Evolutionary conservation across 2,888 invertebrate genomes (phyloP).

Genomic region (Cremastinae sp.): DNA sequence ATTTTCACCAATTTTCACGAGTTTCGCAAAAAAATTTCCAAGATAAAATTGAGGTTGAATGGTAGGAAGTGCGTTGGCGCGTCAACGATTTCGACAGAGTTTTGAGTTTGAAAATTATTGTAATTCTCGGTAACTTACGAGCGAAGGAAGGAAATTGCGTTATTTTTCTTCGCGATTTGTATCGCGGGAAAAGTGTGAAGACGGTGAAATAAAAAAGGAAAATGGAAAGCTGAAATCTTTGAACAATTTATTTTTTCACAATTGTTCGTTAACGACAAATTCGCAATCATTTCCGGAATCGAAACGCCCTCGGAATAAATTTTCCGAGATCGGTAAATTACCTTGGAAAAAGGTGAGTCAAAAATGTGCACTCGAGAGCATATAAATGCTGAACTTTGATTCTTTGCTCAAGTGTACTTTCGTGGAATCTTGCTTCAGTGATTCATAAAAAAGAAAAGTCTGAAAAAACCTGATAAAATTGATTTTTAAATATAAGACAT

Average conservation of each 20-base stretch:
- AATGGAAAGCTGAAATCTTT: slow-evolving; percentile 42
- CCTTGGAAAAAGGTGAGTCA: too few species aligned
- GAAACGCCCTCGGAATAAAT: slow-evolving; percentile 17
- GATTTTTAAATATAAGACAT: too few species aligned
- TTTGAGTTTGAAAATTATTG: slow-evolving; percentile 17
- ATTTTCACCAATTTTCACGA: neutral
- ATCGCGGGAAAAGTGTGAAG: slow-evolving; percentile 20
- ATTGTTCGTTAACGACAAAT: slow-evolving; percentile 34
- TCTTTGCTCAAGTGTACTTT: too few species aligned
- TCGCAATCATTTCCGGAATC: slow-evolving; percentile 26
- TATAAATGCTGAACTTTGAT: neutral
- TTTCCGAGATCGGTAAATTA: neutral
- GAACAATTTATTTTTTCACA: slow-evolving; percentile 41
- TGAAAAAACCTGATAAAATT: too few species aligned
- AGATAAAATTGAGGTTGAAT: slow-evolving; percentile 14
- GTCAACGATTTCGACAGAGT: slow-evolving; percentile 47
- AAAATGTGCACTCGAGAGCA: too few species aligned
- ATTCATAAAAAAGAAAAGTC: too few species aligned
- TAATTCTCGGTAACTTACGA: slow-evolving; percentile 46
- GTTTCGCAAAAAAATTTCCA: slow-evolving; percentile 17
- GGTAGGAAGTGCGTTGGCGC: slow-evolving; percentile 33
- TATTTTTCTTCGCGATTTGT: slow-evolving; percentile 39
- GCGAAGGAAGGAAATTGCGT: slow-evolving; percentile 53
- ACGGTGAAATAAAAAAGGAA: slow-evolving; percentile 3
- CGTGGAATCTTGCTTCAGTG: too few species aligned